Evolutionary conservation across 1,140 invertebrate genomes (phyloP).

Genomic region (Harpegnathos saltator): DNA sequence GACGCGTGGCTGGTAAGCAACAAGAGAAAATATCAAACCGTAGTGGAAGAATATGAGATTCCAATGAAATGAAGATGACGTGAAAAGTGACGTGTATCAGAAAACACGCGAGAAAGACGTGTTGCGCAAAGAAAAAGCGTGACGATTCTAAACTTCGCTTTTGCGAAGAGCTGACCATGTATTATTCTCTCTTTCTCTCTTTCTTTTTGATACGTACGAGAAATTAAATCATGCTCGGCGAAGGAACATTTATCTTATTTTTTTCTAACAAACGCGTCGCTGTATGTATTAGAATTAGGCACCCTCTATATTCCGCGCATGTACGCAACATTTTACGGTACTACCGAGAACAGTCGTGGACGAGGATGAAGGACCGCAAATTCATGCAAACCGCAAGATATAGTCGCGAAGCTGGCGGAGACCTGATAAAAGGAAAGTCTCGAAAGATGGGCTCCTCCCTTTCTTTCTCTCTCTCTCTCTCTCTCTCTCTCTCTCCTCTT

Average conservation of each 20-base stretch:
- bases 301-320: background rate
- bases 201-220: too few relatives aligned
- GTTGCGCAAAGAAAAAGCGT: background rate
- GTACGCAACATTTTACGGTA: conserved; percentile 31
- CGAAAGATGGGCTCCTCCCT: background rate
- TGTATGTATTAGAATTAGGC: conserved; percentile 25
- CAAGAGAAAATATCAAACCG: background rate
- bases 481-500: background rate
- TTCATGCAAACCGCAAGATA: conserved; percentile 65
- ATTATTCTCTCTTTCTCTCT: too few relatives aligned
- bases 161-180: too few relatives aligned
- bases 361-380: conserved; percentile 52
- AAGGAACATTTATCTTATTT: background rate
- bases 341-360: conserved; percentile 12
- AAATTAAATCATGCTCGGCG: background rate
- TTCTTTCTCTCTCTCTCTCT: background rate
- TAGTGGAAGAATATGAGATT: background rate
- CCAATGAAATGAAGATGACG: background rate
- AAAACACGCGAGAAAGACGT: background rate
- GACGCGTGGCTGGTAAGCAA: background rate
- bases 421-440: conserved; percentile 32
- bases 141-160: background rate
- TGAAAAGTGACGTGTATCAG: background rate
- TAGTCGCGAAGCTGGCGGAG: background rate
- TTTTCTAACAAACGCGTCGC: background rate